Evolutionary conservation across 2,797 vertebrate genomes (phyloP).

Genomic region (Paratrypauchen microcephalus): DNA sequence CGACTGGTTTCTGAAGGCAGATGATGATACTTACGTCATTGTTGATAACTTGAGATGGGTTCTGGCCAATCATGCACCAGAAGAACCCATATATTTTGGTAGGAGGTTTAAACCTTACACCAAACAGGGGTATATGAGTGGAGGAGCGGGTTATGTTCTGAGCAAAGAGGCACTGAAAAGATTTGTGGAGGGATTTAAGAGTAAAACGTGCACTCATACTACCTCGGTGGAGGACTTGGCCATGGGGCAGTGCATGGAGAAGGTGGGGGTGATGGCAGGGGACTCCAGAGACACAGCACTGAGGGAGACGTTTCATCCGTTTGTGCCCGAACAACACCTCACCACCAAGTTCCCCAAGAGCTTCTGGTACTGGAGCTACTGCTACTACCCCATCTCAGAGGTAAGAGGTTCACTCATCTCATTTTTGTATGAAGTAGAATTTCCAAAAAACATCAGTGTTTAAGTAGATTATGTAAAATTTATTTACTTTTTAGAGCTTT

Average conservation of each 20-base stretch:
- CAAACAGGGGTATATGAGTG: constrained; percentile 82
- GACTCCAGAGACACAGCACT: constrained; percentile 75
- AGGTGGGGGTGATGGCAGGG: constrained; percentile 74
- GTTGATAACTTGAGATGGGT: constrained; percentile 82
- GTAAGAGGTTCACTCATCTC: constrained; percentile 57
- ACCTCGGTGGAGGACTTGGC: constrained; percentile 79
- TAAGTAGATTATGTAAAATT: too few relatives aligned
- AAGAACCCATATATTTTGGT: constrained; percentile 77
- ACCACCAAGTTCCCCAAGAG: constrained; percentile 74
- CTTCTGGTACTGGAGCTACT: constrained; percentile 84
- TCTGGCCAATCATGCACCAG: constrained; percentile 70
- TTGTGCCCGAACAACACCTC: constrained; percentile 79
- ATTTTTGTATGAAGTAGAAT: neutral
- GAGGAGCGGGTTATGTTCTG: constrained; percentile 78
- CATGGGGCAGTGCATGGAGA: constrained; percentile 80
- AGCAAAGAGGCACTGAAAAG: constrained; percentile 79
- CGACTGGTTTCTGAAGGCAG: constrained; percentile 83
- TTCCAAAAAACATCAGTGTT: too few relatives aligned
- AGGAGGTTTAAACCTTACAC: constrained; percentile 80
- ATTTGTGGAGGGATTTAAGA: constrained; percentile 71
- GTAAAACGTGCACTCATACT: constrained; percentile 70
- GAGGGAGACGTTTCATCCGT: constrained; percentile 79
- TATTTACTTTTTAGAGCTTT: too few relatives aligned
- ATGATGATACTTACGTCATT: constrained; percentile 78
- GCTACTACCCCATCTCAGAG: constrained; percentile 80